Evolutionary conservation across 1,140 invertebrate species (phyloP), one percentile per base, ranked within the genome.

Genomic region (Rhizoglyphus robini): DNA sequence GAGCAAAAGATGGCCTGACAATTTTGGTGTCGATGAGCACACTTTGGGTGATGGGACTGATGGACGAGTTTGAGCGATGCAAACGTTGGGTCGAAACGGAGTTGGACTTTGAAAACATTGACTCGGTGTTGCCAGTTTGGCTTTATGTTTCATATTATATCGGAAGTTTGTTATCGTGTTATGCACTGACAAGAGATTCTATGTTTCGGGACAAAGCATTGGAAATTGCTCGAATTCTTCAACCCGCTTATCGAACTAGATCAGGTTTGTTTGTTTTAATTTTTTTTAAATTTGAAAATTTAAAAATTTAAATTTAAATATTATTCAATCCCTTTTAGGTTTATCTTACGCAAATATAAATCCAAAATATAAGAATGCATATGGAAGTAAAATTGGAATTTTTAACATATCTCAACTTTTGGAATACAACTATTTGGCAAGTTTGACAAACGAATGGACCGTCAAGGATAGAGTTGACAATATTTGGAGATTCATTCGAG

Each of bases 101-200:
- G 72, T 82, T 98, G 47, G 83, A 88, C 70, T 84, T 97, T 65
- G 75, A 76, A 73, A 82, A 87, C 65, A 80, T 94, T 90, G 83
- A 85, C 69, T 81, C 86, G 0, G 92, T 96, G 72, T 79, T 98
- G 68, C 98, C 94, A 1, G 90, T 98, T 3, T 99, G 99, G 79
- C 96, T 99, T 79, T 93, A 87, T 34, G 99, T 96, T 73, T 99
- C 99, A 73, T 83, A 96, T 20, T 98, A 96, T 77, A 84, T 99
- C 69, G 96, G 96, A 49, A 95, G 96, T 30, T 79, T 99, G 59
- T 79, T 99, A 34, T 83, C 94, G 0, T 86, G 86, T 69, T 99
- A 88, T 77, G 87, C 93, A 27, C 80, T 99, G 47, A 96, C 96
- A n/a, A 91, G 92, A 5, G 95, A 99, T 77, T 69, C 84, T 67